Evolutionary conservation across 2,888 invertebrate genomes (phyloP), one percentile per base, ranked within the genome.

Genomic region (Linyphia triangularis): DNA sequence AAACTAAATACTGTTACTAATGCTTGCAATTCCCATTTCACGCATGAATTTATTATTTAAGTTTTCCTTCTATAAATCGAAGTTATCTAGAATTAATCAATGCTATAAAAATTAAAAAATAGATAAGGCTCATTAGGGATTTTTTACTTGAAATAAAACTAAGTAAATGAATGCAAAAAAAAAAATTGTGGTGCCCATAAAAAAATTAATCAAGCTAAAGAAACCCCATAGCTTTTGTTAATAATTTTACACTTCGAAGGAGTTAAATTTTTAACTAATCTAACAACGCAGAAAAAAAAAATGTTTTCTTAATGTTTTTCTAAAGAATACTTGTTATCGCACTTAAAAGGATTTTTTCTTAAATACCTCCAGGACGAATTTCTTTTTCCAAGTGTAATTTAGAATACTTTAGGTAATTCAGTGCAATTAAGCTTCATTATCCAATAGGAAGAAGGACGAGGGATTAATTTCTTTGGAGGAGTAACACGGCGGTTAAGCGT

Each of bases 351-450:
- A 61, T 81, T 77, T 57, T 84, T 84, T 73, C n/a, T 51, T 30
- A 51, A 65, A 79, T 75, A 82, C 72, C 81, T 75, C 75, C 75
- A 26, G 30, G 43, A 19, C 40, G n/a, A 43, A 33, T 67, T 86
- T 77, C 70, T 81, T 72, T 77, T 77, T 40, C 37, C 37, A 26
- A 61, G 61, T 57, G 77, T 77, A 69, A 72, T 85, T 63, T 51
- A 63, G 69, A 63, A 59, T 85, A 78, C 85, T 85, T 85, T 85
- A 78, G 65, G 85, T 85, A 86, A 86, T 88, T 88, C 81, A 65
- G 28, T 37, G 86, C 81, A 88, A 88, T 81, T 82, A 88, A 79
- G 73, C 86, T 81, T 86, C 86, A 86, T 86, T 88, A 88, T 81
- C 86, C 65, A 81, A 75, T 81, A 67, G 33, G 63, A 81, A 67